These are phyloP conservation scores for Charadrius vociferus DNA, from an alignment of 2,113 vertebrate species.

Conservation along the genomic window DNA sequence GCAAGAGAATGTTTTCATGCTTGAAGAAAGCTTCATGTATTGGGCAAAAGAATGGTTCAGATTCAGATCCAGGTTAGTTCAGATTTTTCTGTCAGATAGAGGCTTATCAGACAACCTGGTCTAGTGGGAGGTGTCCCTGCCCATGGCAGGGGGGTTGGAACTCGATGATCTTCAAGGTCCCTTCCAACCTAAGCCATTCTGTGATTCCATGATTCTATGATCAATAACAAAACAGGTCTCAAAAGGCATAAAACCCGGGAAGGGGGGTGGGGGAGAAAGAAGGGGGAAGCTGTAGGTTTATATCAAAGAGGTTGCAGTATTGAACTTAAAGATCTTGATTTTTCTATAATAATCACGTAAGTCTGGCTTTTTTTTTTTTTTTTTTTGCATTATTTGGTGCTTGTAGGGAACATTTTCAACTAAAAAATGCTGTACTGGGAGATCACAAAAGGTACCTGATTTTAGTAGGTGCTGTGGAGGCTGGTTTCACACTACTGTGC, in stretches of 20 bases:
- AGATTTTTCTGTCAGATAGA: neutral
- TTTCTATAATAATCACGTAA: neutral
- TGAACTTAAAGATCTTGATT: neutral
- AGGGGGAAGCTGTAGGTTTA: neutral
- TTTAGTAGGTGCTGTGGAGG: neutral
- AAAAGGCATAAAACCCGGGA: neutral
- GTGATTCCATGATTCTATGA: too few relatives aligned
- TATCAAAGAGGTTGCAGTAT: neutral
- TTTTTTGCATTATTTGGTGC: neutral
- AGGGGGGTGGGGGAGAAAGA: too few relatives aligned
- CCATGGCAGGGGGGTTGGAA: too few relatives aligned
- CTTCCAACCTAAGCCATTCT: too few relatives aligned
- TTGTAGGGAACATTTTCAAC: neutral
- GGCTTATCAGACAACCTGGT: neutral
- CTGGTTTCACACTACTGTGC: rapidly evolving
- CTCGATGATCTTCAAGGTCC: too few relatives aligned
- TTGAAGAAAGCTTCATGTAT: neutral
- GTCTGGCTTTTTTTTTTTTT: neutral
- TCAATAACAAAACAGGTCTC: neutral
- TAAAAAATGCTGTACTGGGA: rapidly evolving
- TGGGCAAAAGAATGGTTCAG: neutral
- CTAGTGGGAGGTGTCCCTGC: too few relatives aligned
- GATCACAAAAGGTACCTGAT: neutral
- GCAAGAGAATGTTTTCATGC: neutral
- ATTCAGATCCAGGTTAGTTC: neutral